These are phyloP conservation scores for Heliocidaris tuberculata DNA, from an alignment of 35 echinoderm and acorn worm species.

Conservation along the genomic window DNA sequence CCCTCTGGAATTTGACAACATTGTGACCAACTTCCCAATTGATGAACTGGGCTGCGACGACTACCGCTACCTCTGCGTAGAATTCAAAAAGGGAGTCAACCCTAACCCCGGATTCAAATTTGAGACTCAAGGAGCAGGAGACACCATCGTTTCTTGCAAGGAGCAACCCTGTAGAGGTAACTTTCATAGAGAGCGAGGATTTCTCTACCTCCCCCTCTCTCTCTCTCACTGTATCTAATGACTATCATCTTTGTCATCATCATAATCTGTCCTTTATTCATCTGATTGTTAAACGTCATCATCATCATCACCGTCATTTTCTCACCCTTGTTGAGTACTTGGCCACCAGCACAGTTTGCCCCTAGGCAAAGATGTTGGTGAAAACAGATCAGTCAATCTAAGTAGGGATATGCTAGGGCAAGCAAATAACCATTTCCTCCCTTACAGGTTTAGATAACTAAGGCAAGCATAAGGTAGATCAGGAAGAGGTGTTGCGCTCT, in stretches of 20 bases:
- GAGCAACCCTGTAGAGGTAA: slow-evolving; percentile 59
- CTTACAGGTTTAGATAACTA: slow-evolving; percentile 11
- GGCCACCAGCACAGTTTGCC: slow-evolving; percentile 50
- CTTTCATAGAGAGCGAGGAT: background rate
- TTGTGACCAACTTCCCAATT: slow-evolving; percentile 62
- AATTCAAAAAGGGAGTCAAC: slow-evolving; percentile 53
- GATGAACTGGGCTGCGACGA: slow-evolving; percentile 72
- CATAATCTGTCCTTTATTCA: background rate
- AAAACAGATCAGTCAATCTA: background rate
- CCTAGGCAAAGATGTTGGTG: slow-evolving; percentile 43
- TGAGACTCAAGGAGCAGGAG: background rate
- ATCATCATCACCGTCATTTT: background rate
- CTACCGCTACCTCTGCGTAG: slow-evolving; percentile 70
- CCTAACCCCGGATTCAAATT: slow-evolving; percentile 50
- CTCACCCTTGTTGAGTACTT: slow-evolving; percentile 40
- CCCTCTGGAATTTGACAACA: slow-evolving; percentile 58
- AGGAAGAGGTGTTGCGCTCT: background rate
- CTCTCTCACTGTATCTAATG: slow-evolving; percentile 6
- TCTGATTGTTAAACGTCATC: background rate
- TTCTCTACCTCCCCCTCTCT: background rate
- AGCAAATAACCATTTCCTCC: background rate
- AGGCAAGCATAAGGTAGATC: background rate
- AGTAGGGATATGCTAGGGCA: background rate
- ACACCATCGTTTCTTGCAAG: slow-evolving; percentile 57
- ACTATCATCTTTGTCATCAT: slow-evolving; percentile 29